Percentiles rank a stretch among this genome's conserved stretches.
Conservation (phyloP, 92 coral and sea anemone species). For the Isaurus tuberculatus region DNA sequence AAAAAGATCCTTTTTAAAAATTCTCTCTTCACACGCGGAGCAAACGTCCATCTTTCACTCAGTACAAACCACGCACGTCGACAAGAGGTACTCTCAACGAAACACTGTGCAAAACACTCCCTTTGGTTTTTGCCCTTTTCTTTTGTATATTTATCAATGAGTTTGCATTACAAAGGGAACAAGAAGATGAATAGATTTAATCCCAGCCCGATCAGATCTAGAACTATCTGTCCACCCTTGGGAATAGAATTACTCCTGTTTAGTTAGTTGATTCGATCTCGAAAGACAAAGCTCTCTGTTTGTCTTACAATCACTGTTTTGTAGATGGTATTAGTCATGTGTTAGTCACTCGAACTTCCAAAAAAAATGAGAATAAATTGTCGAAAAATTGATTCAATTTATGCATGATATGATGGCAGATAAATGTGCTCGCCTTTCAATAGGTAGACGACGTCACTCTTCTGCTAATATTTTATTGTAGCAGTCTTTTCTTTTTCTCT, state of each 20-base stretch:
- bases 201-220: background rate
- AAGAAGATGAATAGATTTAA: background rate
- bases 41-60: background rate
- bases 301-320: background rate
- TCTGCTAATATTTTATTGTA: background rate
- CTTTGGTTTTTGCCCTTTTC: background rate
- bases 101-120: background rate
- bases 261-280: background rate
- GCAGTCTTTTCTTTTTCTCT: background rate
- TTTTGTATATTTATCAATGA: background rate
- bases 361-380: no score
- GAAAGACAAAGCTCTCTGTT: background rate
- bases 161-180: background rate
- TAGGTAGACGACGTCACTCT: background rate
- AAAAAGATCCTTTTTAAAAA: background rate
- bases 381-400: no score
- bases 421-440: background rate
- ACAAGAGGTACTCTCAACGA: background rate
- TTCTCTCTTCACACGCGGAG: constrained; percentile 13
- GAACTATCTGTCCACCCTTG: background rate
- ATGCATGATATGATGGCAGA: background rate
- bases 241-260: background rate
- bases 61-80: background rate
- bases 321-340: no score
- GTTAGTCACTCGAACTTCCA: no score